A percentile compares a stretch with the other conserved stretches of the same genome.
Evolutionary conservation across 2,888 invertebrate species (phyloP).

Genomic region (Nudaria mundana): DNA sequence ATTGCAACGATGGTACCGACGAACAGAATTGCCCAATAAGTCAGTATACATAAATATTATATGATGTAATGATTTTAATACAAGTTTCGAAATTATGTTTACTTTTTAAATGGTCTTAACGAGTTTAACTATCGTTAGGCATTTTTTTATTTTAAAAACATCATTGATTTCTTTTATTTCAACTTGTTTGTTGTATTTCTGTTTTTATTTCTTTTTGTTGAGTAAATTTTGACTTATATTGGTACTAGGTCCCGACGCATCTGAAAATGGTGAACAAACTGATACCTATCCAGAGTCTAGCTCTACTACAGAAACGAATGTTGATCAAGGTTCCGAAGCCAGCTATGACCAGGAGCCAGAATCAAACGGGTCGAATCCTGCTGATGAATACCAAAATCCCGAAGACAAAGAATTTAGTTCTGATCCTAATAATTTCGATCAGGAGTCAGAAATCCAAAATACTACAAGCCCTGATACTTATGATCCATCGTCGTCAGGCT

Average conservation of each 20-base stretch:
- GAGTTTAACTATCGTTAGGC: too few relatives aligned
- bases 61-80: too few relatives aligned
- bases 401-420: not conserved
- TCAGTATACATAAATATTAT: too few relatives aligned
- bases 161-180: not conserved
- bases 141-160: too few relatives aligned
- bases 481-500: not conserved
- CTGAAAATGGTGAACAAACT: not conserved
- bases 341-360: not conserved
- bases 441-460: not conserved
- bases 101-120: too few relatives aligned
- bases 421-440: not conserved
- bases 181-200: not conserved
- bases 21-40: constrained; percentile 44
- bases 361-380: not conserved
- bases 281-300: not conserved
- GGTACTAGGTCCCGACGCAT: not conserved
- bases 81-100: too few relatives aligned
- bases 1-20: constrained; percentile 73
- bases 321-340: not conserved
- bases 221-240: too few relatives aligned
- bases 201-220: not conserved
- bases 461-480: not conserved
- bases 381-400: not conserved
- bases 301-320: not conserved